Conservation (phyloP, 2,888 invertebrate species). For the Chrysomela aeneicollis region DNA sequence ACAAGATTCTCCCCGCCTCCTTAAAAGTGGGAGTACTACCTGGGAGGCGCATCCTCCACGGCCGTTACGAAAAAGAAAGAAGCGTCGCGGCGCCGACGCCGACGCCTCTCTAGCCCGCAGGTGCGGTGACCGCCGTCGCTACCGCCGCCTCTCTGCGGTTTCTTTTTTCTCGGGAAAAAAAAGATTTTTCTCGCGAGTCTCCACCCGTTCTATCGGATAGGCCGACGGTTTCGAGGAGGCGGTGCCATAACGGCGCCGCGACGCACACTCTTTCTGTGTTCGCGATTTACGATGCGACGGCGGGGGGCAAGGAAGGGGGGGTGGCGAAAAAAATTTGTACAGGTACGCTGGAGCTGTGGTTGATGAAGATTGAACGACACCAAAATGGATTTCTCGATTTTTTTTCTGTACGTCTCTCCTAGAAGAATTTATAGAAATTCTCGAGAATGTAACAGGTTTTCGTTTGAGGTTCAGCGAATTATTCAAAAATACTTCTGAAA, state of each 20-base stretch:
- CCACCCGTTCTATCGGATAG: conserved; percentile 62
- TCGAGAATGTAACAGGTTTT: no score
- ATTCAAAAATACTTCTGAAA: no score
- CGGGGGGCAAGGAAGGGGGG: conserved; percentile 60
- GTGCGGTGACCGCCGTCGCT: conserved; percentile 61
- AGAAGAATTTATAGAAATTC: no score
- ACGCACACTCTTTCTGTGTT: conserved; percentile 37
- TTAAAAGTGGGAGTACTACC: conserved; percentile 28
- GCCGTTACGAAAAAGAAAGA: conserved; percentile 11
- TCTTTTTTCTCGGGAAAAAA: conserved; percentile 59
- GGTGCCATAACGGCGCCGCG: conserved; percentile 57
- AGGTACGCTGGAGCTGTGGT: conserved; percentile 22
- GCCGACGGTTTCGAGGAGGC: conserved; percentile 61
- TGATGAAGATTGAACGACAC: conserved; percentile 15
- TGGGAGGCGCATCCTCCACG: conserved; percentile 14
- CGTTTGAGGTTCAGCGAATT: no score
- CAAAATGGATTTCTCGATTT: no score
- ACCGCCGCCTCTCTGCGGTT: conserved; percentile 59
- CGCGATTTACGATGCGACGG: conserved; percentile 49
- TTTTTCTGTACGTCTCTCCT: no score
- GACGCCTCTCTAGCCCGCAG: conserved; percentile 55
- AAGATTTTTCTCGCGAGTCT: conserved; percentile 63
- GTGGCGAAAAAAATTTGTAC: conserved; percentile 32
- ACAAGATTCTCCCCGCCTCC: conserved; percentile 12
- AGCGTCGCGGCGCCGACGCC: conserved; percentile 22